A percentile compares a stretch with the other conserved stretches of the same genome.
Conservation (phyloP, 2,113 vertebrate genomes). For the Ivindomyrus marchei region DNA sequence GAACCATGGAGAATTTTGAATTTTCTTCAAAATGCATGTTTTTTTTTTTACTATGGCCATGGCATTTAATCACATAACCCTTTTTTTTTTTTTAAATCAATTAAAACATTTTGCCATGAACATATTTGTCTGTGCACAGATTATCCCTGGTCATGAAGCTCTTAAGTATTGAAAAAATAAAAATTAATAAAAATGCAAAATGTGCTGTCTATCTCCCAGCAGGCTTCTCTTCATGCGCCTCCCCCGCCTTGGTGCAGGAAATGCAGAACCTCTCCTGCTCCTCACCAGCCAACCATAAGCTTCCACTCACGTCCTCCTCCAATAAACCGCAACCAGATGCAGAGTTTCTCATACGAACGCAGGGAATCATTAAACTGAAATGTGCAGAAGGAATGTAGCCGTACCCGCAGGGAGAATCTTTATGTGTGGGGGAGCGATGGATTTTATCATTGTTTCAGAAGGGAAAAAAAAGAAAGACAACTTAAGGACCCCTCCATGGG, state of each 20-base stretch:
- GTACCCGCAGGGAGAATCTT: not conserved
- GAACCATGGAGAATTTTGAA: not conserved
- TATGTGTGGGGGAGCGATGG: not conserved
- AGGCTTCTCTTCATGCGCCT: not conserved
- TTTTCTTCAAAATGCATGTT: not conserved
- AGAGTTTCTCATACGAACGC: not conserved
- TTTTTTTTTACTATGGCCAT: not conserved
- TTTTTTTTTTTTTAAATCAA: not conserved
- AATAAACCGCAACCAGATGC: slow-evolving; percentile 21
- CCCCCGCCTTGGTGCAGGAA: not conserved
- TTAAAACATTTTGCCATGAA: not conserved
- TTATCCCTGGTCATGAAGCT: not conserved
- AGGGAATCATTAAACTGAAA: slow-evolving; percentile 10
- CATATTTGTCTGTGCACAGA: not conserved
- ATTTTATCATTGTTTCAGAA: not conserved
- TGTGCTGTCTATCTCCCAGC: not conserved
- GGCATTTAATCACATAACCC: not conserved
- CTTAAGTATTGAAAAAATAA: not conserved
- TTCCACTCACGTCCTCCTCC: not conserved
- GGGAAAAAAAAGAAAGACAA: not conserved
- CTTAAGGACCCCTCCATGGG: not conserved
- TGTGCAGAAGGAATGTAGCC: not conserved
- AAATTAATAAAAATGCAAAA: not conserved
- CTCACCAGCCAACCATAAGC: slow-evolving; percentile 15
- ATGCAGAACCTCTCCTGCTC: not conserved